phyloP scores from a whole-genome alignment of 1,140 invertebrate species.

The Araneus ventricosus region DNA sequence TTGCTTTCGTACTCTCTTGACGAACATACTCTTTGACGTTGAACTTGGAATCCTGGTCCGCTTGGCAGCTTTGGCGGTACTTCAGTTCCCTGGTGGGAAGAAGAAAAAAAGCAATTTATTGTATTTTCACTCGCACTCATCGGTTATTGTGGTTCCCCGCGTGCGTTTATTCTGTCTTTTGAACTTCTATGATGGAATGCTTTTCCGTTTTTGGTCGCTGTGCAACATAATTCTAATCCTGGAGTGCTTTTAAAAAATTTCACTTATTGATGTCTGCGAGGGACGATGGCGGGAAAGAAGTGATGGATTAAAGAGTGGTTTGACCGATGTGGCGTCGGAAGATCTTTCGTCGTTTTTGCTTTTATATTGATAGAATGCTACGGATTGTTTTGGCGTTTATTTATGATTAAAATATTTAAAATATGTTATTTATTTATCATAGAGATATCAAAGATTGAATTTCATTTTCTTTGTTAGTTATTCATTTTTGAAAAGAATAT shows the following conservation, averaged over 20 bases:
- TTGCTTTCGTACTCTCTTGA: constrained; percentile 74
- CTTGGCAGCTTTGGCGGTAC: constrained; percentile 58
- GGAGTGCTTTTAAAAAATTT: background rate
- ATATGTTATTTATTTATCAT: too few relatives aligned
- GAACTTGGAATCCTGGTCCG: constrained; percentile 72
- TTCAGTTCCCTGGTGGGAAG: constrained; percentile 68
- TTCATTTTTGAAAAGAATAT: too few relatives aligned
- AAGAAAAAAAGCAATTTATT: background rate
- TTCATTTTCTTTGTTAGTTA: too few relatives aligned
- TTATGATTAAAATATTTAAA: too few relatives aligned
- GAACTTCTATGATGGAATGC: background rate
- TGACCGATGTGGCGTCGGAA: too few relatives aligned
- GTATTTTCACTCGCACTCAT: background rate
- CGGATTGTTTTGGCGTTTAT: too few relatives aligned
- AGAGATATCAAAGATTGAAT: too few relatives aligned
- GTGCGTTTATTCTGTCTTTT: background rate
- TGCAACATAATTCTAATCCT: background rate
- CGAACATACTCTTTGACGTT: constrained; percentile 75
- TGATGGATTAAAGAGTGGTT: constrained; percentile 12
- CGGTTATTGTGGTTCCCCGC: background rate
- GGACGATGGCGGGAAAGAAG: background rate
- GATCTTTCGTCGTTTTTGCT: too few relatives aligned
- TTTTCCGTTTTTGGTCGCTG: background rate
- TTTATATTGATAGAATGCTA: too few relatives aligned
- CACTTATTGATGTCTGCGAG: background rate